A percentile compares a stretch with the other conserved stretches of the same genome.
Evolutionary conservation across 2,888 invertebrate genomes (phyloP).

Genomic region (Epirrhoe tristata): DNA sequence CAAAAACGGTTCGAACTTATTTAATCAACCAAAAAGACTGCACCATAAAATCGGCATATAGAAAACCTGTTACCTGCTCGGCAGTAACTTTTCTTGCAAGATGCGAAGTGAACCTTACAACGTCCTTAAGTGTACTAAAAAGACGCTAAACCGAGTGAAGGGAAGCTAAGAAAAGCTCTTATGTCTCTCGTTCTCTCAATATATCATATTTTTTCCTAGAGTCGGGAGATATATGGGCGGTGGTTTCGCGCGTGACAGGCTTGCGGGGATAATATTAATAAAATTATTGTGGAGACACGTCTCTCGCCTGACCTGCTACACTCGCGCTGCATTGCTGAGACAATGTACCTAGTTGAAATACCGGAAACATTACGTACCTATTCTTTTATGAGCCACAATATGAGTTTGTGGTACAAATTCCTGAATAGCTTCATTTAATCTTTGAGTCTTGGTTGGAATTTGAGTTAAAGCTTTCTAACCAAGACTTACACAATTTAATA

Average conservation of each 20-base stretch:
- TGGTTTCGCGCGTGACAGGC: constrained; percentile 81
- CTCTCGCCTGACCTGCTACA: constrained; percentile 67
- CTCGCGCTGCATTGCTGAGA: constrained; percentile 49
- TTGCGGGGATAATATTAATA: constrained; percentile 83
- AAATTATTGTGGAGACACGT: constrained; percentile 84
- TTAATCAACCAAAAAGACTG: constrained; percentile 42
- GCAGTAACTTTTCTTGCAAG: constrained; percentile 32
- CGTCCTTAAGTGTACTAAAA: constrained; percentile 55
- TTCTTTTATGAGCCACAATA: constrained; percentile 1
- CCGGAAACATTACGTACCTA: constrained; percentile 5
- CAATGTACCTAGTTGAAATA: constrained; percentile 31
- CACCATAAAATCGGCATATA: constrained; percentile 39
- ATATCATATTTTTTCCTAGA: constrained; percentile 82
- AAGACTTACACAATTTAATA: no score
- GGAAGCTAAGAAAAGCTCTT: constrained; percentile 76
- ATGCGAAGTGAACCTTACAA: constrained; percentile 36
- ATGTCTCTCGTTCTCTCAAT: constrained; percentile 80
- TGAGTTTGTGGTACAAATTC: constrained; percentile 2
- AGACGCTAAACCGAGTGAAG: constrained; percentile 71
- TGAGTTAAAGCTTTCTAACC: neutral
- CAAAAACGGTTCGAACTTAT: constrained; percentile 35
- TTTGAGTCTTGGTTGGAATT: neutral
- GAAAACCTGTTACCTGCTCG: constrained; percentile 40
- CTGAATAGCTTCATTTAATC: constrained; percentile 5
- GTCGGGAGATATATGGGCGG: constrained; percentile 78